Evolutionary conservation across 2,113 vertebrate genomes (phyloP).

Genomic region (Pelecanoides urinatrix): DNA sequence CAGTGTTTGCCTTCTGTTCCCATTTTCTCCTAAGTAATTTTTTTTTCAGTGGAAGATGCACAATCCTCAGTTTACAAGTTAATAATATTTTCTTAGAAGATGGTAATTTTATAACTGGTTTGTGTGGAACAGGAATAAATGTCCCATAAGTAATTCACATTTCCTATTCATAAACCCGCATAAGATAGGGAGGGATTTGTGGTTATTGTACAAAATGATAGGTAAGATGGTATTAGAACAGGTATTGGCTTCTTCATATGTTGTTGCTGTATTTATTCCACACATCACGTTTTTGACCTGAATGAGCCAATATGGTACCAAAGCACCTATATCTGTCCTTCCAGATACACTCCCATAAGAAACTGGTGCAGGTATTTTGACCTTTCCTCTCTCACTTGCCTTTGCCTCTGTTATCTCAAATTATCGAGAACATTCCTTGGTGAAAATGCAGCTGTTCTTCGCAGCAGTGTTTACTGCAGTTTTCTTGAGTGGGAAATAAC

Average conservation of each 20-base stretch:
- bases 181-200: not conserved
- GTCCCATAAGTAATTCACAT: not conserved
- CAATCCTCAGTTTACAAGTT: not conserved
- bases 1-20: not conserved
- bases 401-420: slow-evolving; percentile 48
- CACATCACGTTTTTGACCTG: not conserved
- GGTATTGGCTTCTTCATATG: not conserved
- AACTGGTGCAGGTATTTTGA: slow-evolving; percentile 11
- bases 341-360: not conserved
- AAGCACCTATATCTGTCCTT: not conserved
- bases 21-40: not conserved
- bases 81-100: not conserved
- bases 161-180: not conserved
- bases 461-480: slow-evolving; percentile 35
- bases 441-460: slow-evolving; percentile 56
- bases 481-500: slow-evolving; percentile 18
- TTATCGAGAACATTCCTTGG: slow-evolving; percentile 22
- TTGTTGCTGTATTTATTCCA: not conserved
- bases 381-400: slow-evolving; percentile 18
- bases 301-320: not conserved
- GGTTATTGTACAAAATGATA: not conserved
- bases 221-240: not conserved
- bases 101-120: not conserved
- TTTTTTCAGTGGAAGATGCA: not conserved
- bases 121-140: not conserved